phyloP scores from a whole-genome alignment of 2,797 vertebrate genomes.

The Chiloscyllium punctatum region DNA sequence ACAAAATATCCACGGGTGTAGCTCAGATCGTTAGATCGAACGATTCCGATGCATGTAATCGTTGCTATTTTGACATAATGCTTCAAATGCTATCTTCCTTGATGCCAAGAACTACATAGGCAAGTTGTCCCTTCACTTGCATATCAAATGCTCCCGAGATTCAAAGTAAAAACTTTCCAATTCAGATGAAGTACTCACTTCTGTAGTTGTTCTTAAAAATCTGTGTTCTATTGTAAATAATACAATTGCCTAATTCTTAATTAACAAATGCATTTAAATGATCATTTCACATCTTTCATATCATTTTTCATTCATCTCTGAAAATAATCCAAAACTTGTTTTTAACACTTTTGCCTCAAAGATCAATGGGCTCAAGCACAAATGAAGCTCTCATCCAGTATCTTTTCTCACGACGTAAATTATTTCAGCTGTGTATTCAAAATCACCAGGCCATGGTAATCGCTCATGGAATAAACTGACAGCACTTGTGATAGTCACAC shows the following conservation, averaged over 20 bases:
- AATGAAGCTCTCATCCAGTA: neutral
- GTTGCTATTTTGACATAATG: neutral
- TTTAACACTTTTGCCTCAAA: conserved; percentile 21
- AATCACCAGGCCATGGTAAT: conserved; percentile 12
- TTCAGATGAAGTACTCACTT: neutral
- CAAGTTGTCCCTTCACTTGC: neutral
- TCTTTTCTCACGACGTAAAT: neutral
- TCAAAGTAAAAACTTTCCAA: neutral
- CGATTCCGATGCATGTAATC: neutral
- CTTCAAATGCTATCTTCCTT: neutral
- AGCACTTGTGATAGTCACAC: neutral
- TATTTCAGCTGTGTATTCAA: conserved; percentile 4
- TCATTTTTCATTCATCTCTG: neutral
- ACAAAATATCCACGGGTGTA: neutral
- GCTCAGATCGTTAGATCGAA: neutral
- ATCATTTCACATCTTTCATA: neutral
- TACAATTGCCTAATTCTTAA: neutral
- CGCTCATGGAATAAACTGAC: neutral
- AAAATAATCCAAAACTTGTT: conserved; percentile 11
- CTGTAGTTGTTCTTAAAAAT: neutral
- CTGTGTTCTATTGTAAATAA: neutral
- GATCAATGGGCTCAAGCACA: neutral
- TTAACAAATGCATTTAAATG: conserved; percentile 14
- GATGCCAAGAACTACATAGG: too few relatives aligned
- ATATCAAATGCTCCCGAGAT: neutral